These are phyloP conservation scores for Ovibos moschatus DNA, from an alignment of 2,113 vertebrate species.

Conservation along the genomic window DNA sequence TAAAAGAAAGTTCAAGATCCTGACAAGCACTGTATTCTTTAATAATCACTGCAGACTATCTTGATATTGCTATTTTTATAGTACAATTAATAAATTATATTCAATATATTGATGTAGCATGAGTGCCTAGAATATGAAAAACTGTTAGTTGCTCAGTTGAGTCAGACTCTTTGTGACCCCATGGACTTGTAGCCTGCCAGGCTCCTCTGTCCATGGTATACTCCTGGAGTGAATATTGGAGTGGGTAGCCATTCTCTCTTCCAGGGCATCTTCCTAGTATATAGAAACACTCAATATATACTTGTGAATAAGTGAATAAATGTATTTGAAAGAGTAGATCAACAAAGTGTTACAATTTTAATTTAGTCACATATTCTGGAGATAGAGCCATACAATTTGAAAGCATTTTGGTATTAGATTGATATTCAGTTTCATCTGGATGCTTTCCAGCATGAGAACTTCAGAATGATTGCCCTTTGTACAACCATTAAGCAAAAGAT, in stretches of 20 bases:
- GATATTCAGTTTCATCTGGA: neutral
- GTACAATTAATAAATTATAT: neutral
- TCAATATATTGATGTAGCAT: neutral
- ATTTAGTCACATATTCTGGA: neutral
- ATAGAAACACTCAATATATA: neutral
- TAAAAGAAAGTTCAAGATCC: neutral
- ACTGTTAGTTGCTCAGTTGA: neutral
- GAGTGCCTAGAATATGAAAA: neutral
- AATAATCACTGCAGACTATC: neutral
- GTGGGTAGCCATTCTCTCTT: neutral
- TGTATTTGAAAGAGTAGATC: neutral
- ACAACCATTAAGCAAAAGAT: neutral
- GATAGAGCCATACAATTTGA: neutral
- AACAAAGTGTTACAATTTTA: neutral
- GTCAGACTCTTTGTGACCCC: neutral
- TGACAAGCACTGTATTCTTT: neutral
- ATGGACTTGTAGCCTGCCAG: neutral
- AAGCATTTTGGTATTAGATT: slow-evolving; percentile 18
- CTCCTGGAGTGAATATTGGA: neutral
- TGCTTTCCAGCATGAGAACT: neutral
- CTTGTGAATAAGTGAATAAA: neutral
- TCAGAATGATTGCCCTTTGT: neutral
- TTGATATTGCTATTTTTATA: neutral
- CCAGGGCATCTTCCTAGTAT: neutral
- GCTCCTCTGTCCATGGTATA: neutral